Evolutionary conservation across 64 coral and sea anemone genomes (phyloP).

Genomic region (Montipora cactus): DNA sequence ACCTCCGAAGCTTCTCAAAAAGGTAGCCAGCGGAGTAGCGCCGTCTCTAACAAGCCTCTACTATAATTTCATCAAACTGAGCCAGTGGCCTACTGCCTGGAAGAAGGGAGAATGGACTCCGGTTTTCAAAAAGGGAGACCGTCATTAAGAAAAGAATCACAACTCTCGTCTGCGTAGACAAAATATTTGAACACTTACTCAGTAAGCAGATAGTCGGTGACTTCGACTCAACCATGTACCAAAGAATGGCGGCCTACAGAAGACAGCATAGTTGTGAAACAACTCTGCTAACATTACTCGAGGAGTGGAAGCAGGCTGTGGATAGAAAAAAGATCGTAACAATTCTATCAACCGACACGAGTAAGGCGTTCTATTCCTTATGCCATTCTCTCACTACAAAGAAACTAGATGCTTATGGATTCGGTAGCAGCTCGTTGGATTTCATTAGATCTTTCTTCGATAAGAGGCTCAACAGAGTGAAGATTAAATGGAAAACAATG

Average conservation of each 20-base stretch:
- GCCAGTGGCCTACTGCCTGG: conserved; percentile 60
- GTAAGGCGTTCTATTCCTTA: conserved; percentile 42
- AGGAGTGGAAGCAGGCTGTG: conserved; percentile 13
- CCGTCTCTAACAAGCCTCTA: conserved; percentile 16
- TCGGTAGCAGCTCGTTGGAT: too few relatives aligned
- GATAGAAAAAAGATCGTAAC: conserved; percentile 1
- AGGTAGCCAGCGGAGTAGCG: not conserved
- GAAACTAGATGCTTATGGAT: not conserved
- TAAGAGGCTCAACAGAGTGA: too few relatives aligned
- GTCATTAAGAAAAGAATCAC: conserved; percentile 11
- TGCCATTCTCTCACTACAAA: not conserved
- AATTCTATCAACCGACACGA: conserved; percentile 1
- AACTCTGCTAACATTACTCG: not conserved
- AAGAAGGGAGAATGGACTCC: conserved; percentile 21
- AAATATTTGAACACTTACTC: conserved; percentile 53
- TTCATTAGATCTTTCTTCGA: too few relatives aligned
- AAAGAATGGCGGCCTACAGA: conserved; percentile 41
- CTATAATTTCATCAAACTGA: conserved; percentile 10
- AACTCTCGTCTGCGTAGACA: conserved; percentile 14
- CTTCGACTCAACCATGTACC: conserved; percentile 27
- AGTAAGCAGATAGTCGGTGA: not conserved
- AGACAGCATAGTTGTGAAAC: conserved; percentile 25
- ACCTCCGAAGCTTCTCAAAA: conserved; percentile 16
- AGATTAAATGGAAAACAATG: too few relatives aligned
- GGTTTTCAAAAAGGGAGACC: conserved; percentile 25